These are phyloP conservation scores for Pedicia rivosa DNA, from an alignment of 2,888 invertebrate genomes.

Conservation along the genomic window DNA sequence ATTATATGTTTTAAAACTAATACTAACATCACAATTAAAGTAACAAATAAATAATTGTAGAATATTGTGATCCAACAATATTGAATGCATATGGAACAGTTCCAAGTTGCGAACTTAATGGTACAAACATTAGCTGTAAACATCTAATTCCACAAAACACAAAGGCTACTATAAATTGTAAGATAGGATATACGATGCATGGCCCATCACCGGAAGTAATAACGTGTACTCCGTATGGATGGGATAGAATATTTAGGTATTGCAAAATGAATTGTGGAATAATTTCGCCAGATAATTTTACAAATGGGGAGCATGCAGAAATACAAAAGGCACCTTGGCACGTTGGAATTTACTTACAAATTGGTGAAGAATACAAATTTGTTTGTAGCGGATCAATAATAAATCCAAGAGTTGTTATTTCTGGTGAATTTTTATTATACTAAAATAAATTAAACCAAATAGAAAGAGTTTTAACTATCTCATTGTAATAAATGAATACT, in stretches of 20 bases:
- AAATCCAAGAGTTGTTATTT: constrained; percentile 8
- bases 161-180: constrained; percentile 8
- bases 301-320: not conserved
- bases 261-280: constrained; percentile 10
- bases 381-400: constrained; percentile 11
- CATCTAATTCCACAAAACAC: constrained; percentile 8
- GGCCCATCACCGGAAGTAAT: constrained; percentile 5
- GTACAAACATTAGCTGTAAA: constrained; percentile 4
- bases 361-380: not conserved
- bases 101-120: constrained; percentile 6
- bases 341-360: constrained; percentile 7
- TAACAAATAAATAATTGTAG: no score
- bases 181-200: constrained; percentile 8
- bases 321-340: constrained; percentile 9
- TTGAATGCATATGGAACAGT: not conserved
- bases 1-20: no score
- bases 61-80: constrained; percentile 1
- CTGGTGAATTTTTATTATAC: constrained; percentile 1
- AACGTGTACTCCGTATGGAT: constrained; percentile 8
- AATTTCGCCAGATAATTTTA: not conserved
- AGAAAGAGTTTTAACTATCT: no score
- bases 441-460: no score
- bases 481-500: no score
- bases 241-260: constrained; percentile 8
- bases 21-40: no score